Conservation (phyloP, 2,113 vertebrate species). For the Jacana jacana region DNA sequence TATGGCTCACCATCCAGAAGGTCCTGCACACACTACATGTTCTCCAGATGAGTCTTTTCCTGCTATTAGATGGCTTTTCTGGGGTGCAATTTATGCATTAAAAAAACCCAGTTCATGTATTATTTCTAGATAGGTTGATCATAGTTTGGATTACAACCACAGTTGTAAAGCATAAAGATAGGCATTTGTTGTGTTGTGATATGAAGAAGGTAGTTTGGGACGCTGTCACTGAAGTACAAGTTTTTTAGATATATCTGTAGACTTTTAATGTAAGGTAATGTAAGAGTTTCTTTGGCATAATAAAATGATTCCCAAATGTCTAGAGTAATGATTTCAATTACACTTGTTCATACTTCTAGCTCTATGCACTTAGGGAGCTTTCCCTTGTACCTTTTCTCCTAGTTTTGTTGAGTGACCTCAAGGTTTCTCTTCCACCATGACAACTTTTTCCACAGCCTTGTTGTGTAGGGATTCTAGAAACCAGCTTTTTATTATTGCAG, state of each 20-base stretch:
- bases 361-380: background rate
- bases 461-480: background rate
- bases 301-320: background rate
- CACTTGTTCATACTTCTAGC: background rate
- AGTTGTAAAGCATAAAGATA: background rate
- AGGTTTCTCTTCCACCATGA: background rate
- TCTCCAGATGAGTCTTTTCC: background rate
- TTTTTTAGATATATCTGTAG: background rate
- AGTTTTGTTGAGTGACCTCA: background rate
- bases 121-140: background rate
- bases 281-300: background rate
- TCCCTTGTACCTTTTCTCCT: background rate
- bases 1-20: background rate
- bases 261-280: background rate
- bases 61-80: background rate
- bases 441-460: background rate
- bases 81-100: background rate
- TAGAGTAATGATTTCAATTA: background rate
- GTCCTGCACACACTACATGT: rapidly evolving
- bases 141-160: background rate
- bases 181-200: background rate
- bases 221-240: background rate
- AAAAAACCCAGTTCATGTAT: background rate
- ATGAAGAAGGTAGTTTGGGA: background rate
- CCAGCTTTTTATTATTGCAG: background rate